Conservation (phyloP, 1,140 invertebrate genomes). For the Fopius arisanus region DNA sequence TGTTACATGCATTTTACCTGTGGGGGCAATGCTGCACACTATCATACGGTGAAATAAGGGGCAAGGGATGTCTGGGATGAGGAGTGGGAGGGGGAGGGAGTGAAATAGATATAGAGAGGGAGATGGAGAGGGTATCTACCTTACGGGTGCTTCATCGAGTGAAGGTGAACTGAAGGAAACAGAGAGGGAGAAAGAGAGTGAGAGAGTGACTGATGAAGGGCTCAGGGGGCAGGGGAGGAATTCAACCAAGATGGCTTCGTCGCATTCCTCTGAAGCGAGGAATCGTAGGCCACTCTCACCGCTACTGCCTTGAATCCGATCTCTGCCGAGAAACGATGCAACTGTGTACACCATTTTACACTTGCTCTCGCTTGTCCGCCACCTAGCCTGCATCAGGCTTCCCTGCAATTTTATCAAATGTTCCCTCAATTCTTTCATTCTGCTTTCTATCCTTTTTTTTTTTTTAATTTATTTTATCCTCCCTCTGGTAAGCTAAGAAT, state of each 20-base stretch:
- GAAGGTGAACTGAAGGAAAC: slow-evolving; percentile 5
- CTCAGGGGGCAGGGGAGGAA: not conserved
- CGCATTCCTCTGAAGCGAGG: slow-evolving; percentile 27
- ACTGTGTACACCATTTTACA: slow-evolving; percentile 2
- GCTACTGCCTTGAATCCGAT: slow-evolving; percentile 25
- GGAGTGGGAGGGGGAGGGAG: not conserved
- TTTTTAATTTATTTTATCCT: not conserved
- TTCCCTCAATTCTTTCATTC: not conserved
- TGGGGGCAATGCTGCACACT: not conserved
- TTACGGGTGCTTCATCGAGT: not conserved
- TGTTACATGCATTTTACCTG: slow-evolving; percentile 8
- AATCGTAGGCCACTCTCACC: slow-evolving; percentile 26
- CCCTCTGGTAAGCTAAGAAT: not conserved
- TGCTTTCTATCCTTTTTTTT: too few species aligned
- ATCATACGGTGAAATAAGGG: not conserved
- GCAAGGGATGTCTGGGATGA: not conserved
- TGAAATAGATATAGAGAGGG: not conserved
- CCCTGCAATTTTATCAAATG: not conserved
- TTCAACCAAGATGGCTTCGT: slow-evolving; percentile 30
- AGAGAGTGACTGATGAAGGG: not conserved
- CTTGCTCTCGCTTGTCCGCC: not conserved
- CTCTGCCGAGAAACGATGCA: not conserved
- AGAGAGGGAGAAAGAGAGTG: not conserved
- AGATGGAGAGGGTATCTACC: slow-evolving; percentile 8
- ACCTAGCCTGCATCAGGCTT: not conserved